Percentiles rank a stretch among this genome's conserved stretches.
phyloP scores from a whole-genome alignment of 2,113 vertebrate genomes.

The Proteles cristata region DNA sequence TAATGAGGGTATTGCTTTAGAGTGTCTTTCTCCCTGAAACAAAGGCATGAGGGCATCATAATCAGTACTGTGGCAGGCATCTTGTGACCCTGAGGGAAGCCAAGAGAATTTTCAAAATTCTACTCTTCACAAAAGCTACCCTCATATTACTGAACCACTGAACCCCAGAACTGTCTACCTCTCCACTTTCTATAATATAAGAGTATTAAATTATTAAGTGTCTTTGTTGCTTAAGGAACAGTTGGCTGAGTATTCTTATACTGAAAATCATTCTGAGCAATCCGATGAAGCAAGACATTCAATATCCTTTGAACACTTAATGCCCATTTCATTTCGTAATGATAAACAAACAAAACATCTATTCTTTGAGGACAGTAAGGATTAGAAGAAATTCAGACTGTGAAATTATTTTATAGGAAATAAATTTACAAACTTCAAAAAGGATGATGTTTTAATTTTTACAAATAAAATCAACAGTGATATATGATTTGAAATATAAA shows the following conservation, averaged over 20 bases:
- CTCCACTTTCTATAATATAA: neutral
- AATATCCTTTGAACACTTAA: neutral
- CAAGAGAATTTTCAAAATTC: neutral
- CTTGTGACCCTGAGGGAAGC: neutral
- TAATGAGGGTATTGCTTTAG: neutral
- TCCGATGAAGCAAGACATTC: neutral
- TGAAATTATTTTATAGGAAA: constrained; percentile 1
- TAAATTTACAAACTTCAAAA: neutral
- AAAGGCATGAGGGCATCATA: neutral
- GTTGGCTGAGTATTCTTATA: neutral
- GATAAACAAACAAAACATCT: constrained; percentile 17
- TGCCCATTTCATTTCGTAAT: neutral
- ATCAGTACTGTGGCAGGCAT: neutral
- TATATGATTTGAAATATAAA: neutral
- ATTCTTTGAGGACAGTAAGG: neutral
- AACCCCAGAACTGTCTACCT: neutral
- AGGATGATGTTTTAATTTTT: neutral
- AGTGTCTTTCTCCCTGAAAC: neutral
- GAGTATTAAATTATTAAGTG: neutral
- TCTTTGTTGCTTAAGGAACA: neutral
- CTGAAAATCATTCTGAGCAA: neutral
- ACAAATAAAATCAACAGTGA: neutral
- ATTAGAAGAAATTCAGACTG: neutral
- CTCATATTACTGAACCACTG: neutral
- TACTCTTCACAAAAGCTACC: neutral